A percentile compares a stretch with the other conserved stretches of the same genome.
These are phyloP conservation scores for Malurus leucopterus DNA, from an alignment of 2,797 vertebrate genomes.

Conservation along the genomic window DNA sequence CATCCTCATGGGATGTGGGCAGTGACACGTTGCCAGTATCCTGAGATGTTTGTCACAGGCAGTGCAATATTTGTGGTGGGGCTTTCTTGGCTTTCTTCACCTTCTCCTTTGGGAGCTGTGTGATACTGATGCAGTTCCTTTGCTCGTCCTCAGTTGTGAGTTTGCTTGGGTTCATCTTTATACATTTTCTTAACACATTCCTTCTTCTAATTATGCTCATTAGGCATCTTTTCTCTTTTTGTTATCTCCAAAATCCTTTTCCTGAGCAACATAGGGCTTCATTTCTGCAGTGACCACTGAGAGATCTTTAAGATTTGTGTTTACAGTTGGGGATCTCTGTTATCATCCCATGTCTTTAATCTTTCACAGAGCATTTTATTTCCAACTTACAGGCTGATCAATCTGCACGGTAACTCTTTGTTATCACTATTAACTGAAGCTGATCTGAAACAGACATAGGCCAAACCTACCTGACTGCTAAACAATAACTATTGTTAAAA, in stretches of 20 bases:
- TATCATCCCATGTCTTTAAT: neutral
- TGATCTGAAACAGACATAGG: neutral
- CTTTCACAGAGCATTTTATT: neutral
- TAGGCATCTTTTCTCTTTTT: neutral
- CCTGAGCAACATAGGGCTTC: neutral
- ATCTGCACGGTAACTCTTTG: neutral
- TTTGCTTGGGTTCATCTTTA: neutral
- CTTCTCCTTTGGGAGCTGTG: neutral
- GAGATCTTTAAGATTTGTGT: neutral
- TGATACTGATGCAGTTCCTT: neutral
- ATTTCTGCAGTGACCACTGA: neutral
- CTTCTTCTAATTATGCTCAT: neutral
- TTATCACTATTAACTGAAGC: neutral
- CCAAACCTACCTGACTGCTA: neutral
- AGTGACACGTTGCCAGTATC: neutral
- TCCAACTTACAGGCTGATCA: neutral
- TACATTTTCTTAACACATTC: fast-evolving
- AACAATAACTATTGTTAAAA: neutral
- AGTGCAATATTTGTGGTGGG: neutral
- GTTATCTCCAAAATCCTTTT: neutral
- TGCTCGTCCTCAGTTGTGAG: neutral
- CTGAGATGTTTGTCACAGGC: neutral
- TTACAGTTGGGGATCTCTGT: neutral
- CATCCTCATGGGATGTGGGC: neutral
- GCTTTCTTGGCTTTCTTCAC: neutral